These are phyloP conservation scores for Oryzias curvinotus DNA, from an alignment of 2,113 vertebrate genomes.

Conservation along the genomic window DNA sequence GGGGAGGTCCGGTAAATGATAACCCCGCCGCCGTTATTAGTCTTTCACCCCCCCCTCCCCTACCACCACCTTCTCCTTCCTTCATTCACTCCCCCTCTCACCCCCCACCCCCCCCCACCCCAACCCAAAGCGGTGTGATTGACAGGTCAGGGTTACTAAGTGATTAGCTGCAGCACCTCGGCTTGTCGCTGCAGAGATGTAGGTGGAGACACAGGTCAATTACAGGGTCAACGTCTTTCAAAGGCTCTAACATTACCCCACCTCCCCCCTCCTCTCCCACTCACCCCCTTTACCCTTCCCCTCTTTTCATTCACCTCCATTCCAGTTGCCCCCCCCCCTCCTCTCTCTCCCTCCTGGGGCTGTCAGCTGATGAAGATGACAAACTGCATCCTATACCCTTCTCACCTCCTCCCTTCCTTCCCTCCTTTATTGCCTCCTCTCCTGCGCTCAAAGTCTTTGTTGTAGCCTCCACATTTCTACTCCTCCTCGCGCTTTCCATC, in stretches of 20 bases:
- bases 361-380: constrained; percentile 71
- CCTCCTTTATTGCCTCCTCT: constrained; percentile 5
- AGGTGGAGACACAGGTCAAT: constrained; percentile 75
- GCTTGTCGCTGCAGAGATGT: constrained; percentile 71
- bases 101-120: neutral
- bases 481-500: constrained; percentile 22
- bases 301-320: constrained; percentile 26
- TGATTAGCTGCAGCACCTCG: constrained; percentile 76
- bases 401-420: constrained; percentile 2
- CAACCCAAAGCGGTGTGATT: constrained; percentile 55
- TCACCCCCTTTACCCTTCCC: constrained; percentile 8
- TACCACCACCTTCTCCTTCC: constrained; percentile 11
- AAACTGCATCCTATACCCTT: constrained; percentile 56
- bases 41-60: constrained; percentile 17
- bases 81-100: neutral
- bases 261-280: constrained; percentile 7
- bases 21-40: constrained; percentile 61
- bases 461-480: constrained; percentile 33
- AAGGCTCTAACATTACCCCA: constrained; percentile 55
- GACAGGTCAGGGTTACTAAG: constrained; percentile 79
- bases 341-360: constrained; percentile 7
- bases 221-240: constrained; percentile 76
- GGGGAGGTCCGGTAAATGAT: constrained; percentile 67
- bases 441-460: constrained; percentile 33
- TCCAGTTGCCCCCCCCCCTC: neutral